phyloP scores from a whole-genome alignment of 1,140 invertebrate species.

The Lucilia sericata region DNA sequence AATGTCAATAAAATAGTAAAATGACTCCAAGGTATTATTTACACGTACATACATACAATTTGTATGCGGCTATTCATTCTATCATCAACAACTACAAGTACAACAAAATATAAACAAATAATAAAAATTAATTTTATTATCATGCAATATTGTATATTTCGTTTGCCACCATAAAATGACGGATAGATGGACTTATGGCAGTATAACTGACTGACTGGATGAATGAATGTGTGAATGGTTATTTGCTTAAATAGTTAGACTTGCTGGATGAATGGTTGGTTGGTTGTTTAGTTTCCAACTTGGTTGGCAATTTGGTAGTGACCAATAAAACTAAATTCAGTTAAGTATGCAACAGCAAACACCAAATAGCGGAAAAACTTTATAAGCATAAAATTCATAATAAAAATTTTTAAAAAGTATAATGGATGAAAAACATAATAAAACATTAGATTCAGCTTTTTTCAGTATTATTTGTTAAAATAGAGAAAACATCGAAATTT shows the following conservation, averaged over 20 bases:
- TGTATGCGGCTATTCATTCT: neutral
- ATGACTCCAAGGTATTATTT: constrained; percentile 30
- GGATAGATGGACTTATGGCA: neutral
- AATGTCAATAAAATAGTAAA: constrained; percentile 38
- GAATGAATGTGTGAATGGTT: neutral
- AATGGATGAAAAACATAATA: too few species aligned
- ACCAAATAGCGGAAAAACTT: neutral
- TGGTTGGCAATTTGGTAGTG: neutral
- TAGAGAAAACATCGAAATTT: too few species aligned
- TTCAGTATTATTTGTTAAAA: too few species aligned
- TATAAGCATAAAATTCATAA: neutral
- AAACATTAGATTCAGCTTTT: too few species aligned
- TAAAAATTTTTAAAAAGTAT: too few species aligned
- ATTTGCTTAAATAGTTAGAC: too few species aligned
- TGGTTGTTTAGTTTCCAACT: neutral
- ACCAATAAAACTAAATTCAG: neutral
- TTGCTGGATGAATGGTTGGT: neutral
- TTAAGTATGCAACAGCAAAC: neutral
- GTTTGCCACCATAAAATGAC: neutral
- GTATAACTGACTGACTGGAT: neutral
- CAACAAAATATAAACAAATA: constrained; percentile 34
- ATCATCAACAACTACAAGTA: neutral
- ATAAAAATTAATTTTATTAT: constrained; percentile 42
- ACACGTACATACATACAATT: neutral
- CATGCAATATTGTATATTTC: constrained; percentile 1